Evolutionary conservation across 2,888 invertebrate species (phyloP), one percentile per base, ranked within the genome.

Genomic region (Cyrtodaria siliqua): DNA sequence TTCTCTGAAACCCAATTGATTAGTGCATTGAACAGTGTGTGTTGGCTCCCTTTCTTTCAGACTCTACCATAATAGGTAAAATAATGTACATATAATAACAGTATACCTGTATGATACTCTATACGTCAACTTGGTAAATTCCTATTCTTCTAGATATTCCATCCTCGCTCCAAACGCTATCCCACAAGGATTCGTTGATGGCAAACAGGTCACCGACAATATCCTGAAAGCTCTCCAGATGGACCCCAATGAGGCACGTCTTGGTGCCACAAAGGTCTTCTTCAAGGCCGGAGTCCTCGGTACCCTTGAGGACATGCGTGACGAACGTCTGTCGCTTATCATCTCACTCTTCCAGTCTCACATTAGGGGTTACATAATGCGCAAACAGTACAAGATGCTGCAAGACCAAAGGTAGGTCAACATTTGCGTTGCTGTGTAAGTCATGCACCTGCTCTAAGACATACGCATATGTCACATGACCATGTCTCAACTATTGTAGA

Each of bases 281-380:
- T 99, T 99, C 98, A 98, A 99, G 93, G 99, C 99, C 92, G 99
- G 99, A 95, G 98, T 99, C 94, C 95, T 99, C 95, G 99, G 99
- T 97, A 97, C 97, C 95, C 97, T 99, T 96, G 99, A 99, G 94
- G 99, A 99, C 95, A 95, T 99, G 94, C 98, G 99, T 96, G 99
- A 99, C 94, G 99, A 99, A 94, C 97, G 99, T 94, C 95, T 99
- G 90, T 89, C 93, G 94, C 98, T 98, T 95, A 98, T 99, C 94
- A 96, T 99, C 93, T 97, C 98, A 92, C 98, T 99, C 97, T 94
- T 94, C 92, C 94, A 94, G 94, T 96, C 98, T 89, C 97, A 96
- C 96, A 96, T 98, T 94, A 96, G 99, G 92, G 98, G 98, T 95
- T 99, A 94, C 89, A 86, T 93, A 52, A 92, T 93, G 90, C 90